A percentile compares a stretch with the other conserved stretches of the same genome.
These are phyloP conservation scores for Ardeotis arabs DNA, from an alignment of 2,113 vertebrate species.

Conservation along the genomic window DNA sequence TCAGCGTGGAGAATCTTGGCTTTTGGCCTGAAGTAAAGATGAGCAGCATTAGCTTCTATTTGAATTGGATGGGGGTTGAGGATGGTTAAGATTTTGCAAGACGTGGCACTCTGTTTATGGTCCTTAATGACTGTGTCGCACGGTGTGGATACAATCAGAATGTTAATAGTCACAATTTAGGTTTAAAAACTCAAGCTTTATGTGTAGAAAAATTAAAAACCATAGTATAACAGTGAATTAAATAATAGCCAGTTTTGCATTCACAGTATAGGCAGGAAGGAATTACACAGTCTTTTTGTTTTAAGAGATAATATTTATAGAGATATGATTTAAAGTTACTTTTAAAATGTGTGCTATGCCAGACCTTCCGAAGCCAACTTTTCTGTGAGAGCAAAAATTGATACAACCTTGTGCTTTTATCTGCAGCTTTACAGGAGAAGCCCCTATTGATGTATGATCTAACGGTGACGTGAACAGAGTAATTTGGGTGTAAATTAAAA, in stretches of 20 bases:
- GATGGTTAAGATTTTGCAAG: slow-evolving; percentile 23
- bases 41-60: slow-evolving; percentile 7
- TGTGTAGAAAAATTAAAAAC: neutral
- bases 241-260: slow-evolving; percentile 34
- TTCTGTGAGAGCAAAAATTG: neutral
- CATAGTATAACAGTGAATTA: neutral
- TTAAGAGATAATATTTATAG: slow-evolving; percentile 41
- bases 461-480: neutral
- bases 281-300: slow-evolving; percentile 32
- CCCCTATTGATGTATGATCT: neutral
- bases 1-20: slow-evolving; percentile 39
- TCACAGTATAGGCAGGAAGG: neutral
- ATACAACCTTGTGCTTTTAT: neutral
- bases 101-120: neutral
- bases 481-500: slow-evolving; percentile 5
- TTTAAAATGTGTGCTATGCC: neutral
- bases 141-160: neutral
- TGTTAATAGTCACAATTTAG: slow-evolving; percentile 10
- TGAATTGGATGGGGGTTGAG: neutral
- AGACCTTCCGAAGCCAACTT: neutral
- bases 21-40: slow-evolving; percentile 42
- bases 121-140: neutral
- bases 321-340: slow-evolving; percentile 1
- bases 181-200: slow-evolving; percentile 10
- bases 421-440: neutral